Percentiles rank a stretch among this genome's conserved stretches.
These are phyloP conservation scores for Rhynchophorus ferrugineus DNA, from an alignment of 1,140 invertebrate genomes.

Conservation along the genomic window DNA sequence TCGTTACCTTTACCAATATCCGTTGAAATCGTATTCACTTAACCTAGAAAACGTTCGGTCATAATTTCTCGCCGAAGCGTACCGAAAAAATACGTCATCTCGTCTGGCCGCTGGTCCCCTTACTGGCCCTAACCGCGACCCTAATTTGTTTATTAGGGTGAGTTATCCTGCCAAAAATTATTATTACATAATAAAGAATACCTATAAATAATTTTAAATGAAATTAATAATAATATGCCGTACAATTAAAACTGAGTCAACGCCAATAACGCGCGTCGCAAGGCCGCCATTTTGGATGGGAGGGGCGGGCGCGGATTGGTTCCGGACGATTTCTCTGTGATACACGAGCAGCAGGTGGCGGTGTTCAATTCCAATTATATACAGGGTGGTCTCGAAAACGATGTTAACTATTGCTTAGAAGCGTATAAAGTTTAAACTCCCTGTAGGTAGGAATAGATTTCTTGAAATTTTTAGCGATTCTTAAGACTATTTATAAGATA, in stretches of 20 bases:
- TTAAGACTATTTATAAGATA: slow-evolving; percentile 16
- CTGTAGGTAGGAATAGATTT: slow-evolving; percentile 19
- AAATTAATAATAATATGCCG: slow-evolving; percentile 20
- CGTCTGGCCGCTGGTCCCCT: too few relatives aligned
- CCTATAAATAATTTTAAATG: slow-evolving; percentile 34
- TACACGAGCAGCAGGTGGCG: too few relatives aligned
- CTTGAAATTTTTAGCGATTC: slow-evolving; percentile 20
- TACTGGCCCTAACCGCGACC: too few relatives aligned
- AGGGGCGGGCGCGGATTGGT: background rate
- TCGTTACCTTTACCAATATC: too few relatives aligned
- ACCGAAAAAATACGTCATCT: too few relatives aligned
- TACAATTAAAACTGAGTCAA: slow-evolving; percentile 18
- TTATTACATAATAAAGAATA: slow-evolving; percentile 33
- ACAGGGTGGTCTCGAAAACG: background rate
- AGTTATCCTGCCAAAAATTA: slow-evolving; percentile 42
- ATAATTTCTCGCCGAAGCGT: too few relatives aligned
- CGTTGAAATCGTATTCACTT: too few relatives aligned
- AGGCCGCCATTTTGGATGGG: background rate
- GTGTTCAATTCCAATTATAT: too few relatives aligned
- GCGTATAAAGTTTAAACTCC: slow-evolving; percentile 17
- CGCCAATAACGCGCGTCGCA: slow-evolving; percentile 12
- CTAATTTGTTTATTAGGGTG: slow-evolving; percentile 31
- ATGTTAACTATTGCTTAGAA: slow-evolving; percentile 16
- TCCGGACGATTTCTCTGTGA: too few relatives aligned
- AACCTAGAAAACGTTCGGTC: too few relatives aligned